Base-by-base conservation (phyloP, 1,140 invertebrate species). In the Amyelois transitella region DNA sequence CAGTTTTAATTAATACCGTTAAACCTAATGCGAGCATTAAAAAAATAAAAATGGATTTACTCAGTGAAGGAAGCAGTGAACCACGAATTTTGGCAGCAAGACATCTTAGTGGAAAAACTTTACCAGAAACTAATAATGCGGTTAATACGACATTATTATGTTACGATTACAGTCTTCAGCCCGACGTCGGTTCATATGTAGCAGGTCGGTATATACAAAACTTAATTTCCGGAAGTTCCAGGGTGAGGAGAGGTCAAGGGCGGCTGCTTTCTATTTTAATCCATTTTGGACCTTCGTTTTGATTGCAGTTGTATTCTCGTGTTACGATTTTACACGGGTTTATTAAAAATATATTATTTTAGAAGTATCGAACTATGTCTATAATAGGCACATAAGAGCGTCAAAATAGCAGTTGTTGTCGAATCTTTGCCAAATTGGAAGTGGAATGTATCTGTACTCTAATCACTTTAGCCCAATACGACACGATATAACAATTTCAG, bases 101-200 rank as follows among this genome's bases (percentile, higher is more conserved):
- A 8, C 82, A 86, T 53, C 61, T 86, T 50, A 80, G 73, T 68
- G 65, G 72, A 12, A 76, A 69, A 60, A 18, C 58, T 19, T 45
- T 68, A 50, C 62, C 68, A 10, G 70, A 73, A 50, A 51, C 58
- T 14, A 72, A 80, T 53, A 71, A 78, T 69, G 69, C 68, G 22
- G 69, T 86, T 14, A 86, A 86, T 52, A 74, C 79, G 21, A 76
- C 82, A 6, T 53, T 82, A 4, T 61, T 81, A 52, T 86, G 82
- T 60, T 72, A 86, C 64, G 77, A 64, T 20, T 78, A 79, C 59
- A 78, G 64, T 62, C 55, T 75, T 50, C 62, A 73, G 49, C 80
- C 82, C n/a, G 80, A 84, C 65, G 79, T 82, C 53, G 69, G 32
- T 25, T 60, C 81, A 8, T 84, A 86, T 51, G 67, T 72, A 21